These are phyloP conservation scores for Callosobruchus maculatus DNA, from an alignment of 2,888 invertebrate genomes.

Conservation along the genomic window DNA sequence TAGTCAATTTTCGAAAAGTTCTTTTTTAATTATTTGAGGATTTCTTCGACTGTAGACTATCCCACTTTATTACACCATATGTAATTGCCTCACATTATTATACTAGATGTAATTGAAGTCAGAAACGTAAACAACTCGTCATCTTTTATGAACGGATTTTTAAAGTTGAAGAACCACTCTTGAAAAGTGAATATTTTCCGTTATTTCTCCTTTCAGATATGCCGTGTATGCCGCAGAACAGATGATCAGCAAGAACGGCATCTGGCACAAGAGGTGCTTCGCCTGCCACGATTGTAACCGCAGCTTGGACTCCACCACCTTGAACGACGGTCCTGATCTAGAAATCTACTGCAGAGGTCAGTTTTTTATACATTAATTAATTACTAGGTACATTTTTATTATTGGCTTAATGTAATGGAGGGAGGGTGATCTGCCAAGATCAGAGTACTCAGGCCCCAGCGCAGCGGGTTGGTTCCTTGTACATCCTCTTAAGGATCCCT, in stretches of 20 bases:
- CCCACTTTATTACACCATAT: too few relatives aligned
- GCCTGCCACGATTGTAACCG: conserved; percentile 84
- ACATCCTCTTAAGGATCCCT: too few relatives aligned
- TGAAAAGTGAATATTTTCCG: conserved; percentile 36
- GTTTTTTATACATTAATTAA: neutral
- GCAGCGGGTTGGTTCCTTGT: too few relatives aligned
- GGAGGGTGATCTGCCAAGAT: too few relatives aligned
- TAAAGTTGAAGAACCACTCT: neutral
- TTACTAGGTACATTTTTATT: neutral
- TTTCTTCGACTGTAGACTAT: too few relatives aligned
- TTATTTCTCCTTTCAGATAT: conserved; percentile 38
- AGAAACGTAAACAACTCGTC: too few relatives aligned
- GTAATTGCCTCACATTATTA: too few relatives aligned
- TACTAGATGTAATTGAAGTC: too few relatives aligned
- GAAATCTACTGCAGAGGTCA: conserved; percentile 83
- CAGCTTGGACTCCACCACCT: conserved; percentile 83
- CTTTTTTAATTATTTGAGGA: too few relatives aligned
- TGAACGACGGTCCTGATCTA: conserved; percentile 88
- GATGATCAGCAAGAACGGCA: conserved; percentile 89
- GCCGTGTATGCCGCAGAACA: conserved; percentile 95
- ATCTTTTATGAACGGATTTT: too few relatives aligned
- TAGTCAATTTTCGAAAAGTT: too few relatives aligned
- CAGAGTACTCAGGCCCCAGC: too few relatives aligned
- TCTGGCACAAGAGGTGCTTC: conserved; percentile 92
- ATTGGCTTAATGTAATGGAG: neutral